These are phyloP conservation scores for Hirundo rustica DNA, from an alignment of 2,797 vertebrate genomes.

Conservation along the genomic window DNA sequence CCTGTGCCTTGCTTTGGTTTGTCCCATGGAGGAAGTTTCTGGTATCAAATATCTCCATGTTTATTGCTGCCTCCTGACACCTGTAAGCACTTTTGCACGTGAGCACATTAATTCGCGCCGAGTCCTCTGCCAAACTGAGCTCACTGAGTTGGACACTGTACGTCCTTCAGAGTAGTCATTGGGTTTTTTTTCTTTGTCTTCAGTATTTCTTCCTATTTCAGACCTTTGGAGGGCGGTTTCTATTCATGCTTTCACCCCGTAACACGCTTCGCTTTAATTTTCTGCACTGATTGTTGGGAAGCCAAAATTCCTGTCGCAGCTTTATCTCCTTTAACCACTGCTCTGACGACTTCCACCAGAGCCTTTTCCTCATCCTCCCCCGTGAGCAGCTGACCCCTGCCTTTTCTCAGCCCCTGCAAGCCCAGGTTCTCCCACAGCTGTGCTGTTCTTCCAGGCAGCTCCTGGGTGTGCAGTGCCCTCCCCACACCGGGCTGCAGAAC, in stretches of 20 bases:
- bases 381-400: neutral
- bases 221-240: neutral
- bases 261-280: neutral
- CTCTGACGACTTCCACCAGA: neutral
- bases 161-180: neutral
- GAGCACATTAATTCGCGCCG: neutral
- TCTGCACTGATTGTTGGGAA: neutral
- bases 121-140: neutral
- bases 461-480: neutral
- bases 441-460: neutral
- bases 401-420: neutral
- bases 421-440: neutral
- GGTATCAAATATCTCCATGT: neutral
- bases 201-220: neutral
- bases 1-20: neutral
- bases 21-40: neutral
- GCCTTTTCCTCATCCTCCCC: neutral
- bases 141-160: neutral
- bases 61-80: neutral
- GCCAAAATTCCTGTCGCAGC: neutral
- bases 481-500: neutral
- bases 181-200: neutral
- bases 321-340: neutral
- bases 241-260: neutral
- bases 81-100: neutral